A percentile compares a stretch with the other conserved stretches of the same genome.
These are phyloP conservation scores for Apistogramma diplotaenia DNA, from an alignment of 2,113 vertebrate genomes.

Conservation along the genomic window DNA sequence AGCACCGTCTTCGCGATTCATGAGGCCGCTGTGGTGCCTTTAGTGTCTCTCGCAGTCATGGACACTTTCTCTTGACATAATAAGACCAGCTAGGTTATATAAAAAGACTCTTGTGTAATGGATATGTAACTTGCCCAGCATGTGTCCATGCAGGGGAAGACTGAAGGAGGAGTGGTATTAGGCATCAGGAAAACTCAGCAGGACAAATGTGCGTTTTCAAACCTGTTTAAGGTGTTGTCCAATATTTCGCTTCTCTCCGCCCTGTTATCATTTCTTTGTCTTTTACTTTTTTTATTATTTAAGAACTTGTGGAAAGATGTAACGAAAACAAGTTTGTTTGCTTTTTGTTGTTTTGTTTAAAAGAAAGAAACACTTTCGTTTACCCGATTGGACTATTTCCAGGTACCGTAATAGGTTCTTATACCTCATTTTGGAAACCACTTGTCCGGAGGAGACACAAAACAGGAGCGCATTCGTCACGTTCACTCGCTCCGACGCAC, in stretches of 20 bases:
- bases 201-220: background rate
- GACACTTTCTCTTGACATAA: constrained; percentile 60
- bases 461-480: background rate
- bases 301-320: background rate
- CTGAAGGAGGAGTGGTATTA: background rate
- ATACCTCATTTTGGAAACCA: constrained; percentile 21
- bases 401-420: background rate
- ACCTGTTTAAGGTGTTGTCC: background rate
- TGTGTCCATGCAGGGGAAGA: constrained; percentile 3
- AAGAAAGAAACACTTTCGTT: background rate
- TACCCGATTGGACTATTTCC: background rate
- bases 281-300: background rate
- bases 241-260: background rate
- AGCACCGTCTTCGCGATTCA: background rate
- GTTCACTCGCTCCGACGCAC: constrained; percentile 18
- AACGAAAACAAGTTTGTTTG: background rate
- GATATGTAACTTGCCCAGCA: constrained; percentile 42
- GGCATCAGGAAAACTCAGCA: no score
- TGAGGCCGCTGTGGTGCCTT: constrained; percentile 10
- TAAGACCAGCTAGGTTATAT: constrained; percentile 64
- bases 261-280: background rate
- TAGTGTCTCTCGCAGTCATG: constrained; percentile 17
- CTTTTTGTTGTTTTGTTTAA: background rate
- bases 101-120: constrained; percentile 68
- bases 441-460: constrained; percentile 7